Conservation (phyloP, 2,113 vertebrate species). For the Cairina moschata region DNA sequence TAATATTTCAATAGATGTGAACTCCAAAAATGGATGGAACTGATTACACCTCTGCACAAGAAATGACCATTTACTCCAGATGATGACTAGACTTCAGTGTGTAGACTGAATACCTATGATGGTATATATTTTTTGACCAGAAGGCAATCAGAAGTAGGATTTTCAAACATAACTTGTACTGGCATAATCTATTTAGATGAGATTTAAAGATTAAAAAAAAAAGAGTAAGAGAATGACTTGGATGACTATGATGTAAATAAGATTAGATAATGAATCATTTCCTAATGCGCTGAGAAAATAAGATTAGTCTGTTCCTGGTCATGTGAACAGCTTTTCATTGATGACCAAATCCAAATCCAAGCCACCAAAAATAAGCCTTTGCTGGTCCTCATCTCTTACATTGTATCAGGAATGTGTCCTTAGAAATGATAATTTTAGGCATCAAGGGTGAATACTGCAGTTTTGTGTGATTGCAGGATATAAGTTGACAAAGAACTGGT, state of each 20-base stretch:
- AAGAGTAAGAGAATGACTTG: constrained; percentile 45
- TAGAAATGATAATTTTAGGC: neutral
- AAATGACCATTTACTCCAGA: neutral
- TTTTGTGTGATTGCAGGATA: neutral
- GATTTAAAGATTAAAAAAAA: constrained; percentile 69
- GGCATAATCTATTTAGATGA: constrained; percentile 61
- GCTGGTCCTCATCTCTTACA: neutral
- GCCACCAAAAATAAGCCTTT: constrained; percentile 32
- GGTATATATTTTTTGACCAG: constrained; percentile 32
- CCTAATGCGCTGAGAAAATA: constrained; percentile 60
- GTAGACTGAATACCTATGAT: neutral
- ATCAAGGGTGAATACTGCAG: neutral
- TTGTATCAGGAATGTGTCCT: neutral
- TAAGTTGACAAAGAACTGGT: neutral
- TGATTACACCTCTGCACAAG: neutral
- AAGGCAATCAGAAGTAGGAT: constrained; percentile 44
- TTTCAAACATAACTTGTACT: constrained; percentile 44
- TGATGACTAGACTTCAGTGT: neutral
- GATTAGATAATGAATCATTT: constrained; percentile 72
- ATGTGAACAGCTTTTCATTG: constrained; percentile 47
- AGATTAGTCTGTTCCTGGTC: constrained; percentile 55
- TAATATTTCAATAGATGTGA: neutral
- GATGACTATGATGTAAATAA: constrained; percentile 64
- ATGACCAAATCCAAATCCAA: constrained; percentile 36
- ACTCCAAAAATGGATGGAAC: neutral